Base-by-base conservation (phyloP, 2,888 invertebrate species). In the Zaprionus bogoriensis region DNA sequence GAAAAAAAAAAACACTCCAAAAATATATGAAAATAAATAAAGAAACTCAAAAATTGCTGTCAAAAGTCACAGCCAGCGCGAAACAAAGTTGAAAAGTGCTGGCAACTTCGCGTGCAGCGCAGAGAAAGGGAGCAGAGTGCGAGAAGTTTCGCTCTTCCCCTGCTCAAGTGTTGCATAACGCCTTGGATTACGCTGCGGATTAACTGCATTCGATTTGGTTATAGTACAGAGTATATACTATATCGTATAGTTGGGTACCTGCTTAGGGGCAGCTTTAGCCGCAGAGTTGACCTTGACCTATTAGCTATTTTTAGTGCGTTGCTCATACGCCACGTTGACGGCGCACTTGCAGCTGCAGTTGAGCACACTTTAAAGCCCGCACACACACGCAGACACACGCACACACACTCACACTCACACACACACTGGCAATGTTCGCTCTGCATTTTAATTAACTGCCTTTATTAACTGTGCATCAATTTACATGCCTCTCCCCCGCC, bases 251-350 rank as follows among this genome's bases (percentile, higher is more conserved):
- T 32, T 22, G 14, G 27, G 10, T 25, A n/a, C 2, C 32, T 27
- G 27, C 4, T 7, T 32, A 10, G 19, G 42, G 44, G 12, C 55
- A 50, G 59, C 46, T 63, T 66, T 59, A 62, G 64, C 30, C 32
- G 36, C 30, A 2, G 41, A 25, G 45, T 70, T 89, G 88, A 88
- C 89, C 89, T 89, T 88, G 88, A 88, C 88, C 87, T 87, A 84
- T 71, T 80, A 87, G 70, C 48, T 70, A 70, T 70, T 62, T 72
- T 64, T 74, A 81, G 71, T 52, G 50, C 32, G 39, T 71, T 54
- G 54, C 58, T 38, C 65, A 59, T 54, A 51, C 63, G 58, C 63
- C 57, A 46, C 52, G 39, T 70, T 32, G 42, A 27, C 36, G n/a
- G n/a, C n/a, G n/a, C 28, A 39, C 5, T 32, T 51, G 60, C 38